Evolutionary conservation across 1,140 invertebrate genomes (phyloP).

Genomic region (Bombus superbus): DNA sequence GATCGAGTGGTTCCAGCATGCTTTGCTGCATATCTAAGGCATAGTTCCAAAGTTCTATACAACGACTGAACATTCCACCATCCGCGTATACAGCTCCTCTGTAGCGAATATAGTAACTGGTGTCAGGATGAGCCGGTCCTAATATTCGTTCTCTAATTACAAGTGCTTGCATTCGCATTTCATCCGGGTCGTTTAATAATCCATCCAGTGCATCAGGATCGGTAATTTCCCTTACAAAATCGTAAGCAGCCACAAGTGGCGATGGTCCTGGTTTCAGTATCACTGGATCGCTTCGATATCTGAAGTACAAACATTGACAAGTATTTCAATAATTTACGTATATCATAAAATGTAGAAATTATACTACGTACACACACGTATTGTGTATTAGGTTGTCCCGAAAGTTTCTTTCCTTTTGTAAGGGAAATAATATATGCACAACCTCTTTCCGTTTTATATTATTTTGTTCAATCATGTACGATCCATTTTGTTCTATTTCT

Average conservation of each 20-base stretch:
- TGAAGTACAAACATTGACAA: conserved; percentile 48
- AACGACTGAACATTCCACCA: conserved; percentile 95
- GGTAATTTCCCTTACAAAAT: conserved; percentile 92
- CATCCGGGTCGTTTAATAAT: conserved; percentile 94
- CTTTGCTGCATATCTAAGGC: conserved; percentile 98
- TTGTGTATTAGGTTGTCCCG: too few relatives aligned
- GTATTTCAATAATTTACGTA: not conserved
- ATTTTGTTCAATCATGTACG: too few relatives aligned
- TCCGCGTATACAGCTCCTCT: conserved; percentile 97
- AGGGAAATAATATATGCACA: too few relatives aligned
- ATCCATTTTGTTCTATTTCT: too few relatives aligned
- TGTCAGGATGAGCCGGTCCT: conserved; percentile 96
- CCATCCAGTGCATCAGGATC: conserved; percentile 92
- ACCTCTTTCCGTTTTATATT: too few relatives aligned
- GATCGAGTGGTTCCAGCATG: conserved; percentile 95
- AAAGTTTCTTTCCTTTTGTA: too few relatives aligned
- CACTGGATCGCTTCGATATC: conserved; percentile 83
- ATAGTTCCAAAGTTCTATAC: conserved; percentile 97
- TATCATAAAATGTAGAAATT: not conserved
- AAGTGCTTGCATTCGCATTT: conserved; percentile 97
- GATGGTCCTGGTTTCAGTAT: conserved; percentile 88
- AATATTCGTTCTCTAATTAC: conserved; percentile 96
- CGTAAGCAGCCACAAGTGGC: conserved; percentile 92
- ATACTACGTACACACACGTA: not conserved
- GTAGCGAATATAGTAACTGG: conserved; percentile 97